Conservation (phyloP, 37 sponge, comb jelly and placozoan species). For the Ianthella basta region DNA sequence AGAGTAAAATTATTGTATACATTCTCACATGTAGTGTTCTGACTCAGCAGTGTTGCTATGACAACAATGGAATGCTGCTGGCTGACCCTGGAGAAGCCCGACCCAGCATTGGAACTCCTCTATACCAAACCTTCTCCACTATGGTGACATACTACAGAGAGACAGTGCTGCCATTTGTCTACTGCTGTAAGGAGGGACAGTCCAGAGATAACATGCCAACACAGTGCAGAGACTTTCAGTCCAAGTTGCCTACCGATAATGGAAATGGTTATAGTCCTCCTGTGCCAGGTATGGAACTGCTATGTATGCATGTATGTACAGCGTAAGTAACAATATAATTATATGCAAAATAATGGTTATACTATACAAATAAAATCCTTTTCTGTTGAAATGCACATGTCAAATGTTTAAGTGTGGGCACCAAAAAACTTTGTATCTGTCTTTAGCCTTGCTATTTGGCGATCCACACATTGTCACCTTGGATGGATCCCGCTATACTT, state of each 20-base stretch:
- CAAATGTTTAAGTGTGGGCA: neutral
- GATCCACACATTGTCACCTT: constrained; percentile 57
- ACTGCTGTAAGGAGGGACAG: constrained; percentile 29
- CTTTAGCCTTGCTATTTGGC: neutral
- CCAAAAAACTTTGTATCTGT: neutral
- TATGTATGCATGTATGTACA: neutral
- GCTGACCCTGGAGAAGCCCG: constrained; percentile 2
- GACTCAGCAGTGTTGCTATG: constrained; percentile 56
- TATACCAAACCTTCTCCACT: neutral
- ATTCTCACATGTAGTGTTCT: neutral
- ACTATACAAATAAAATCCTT: neutral
- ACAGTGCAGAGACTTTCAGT: constrained; percentile 7
- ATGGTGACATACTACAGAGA: constrained; percentile 24
- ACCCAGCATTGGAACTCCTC: constrained; percentile 9
- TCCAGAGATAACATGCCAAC: neutral
- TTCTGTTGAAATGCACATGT: neutral
- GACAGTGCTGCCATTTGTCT: constrained; percentile 28
- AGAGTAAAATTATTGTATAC: neutral
- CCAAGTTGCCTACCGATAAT: neutral
- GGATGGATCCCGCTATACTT: constrained; percentile 69
- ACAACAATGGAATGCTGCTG: constrained; percentile 10
- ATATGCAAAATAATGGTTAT: too few species aligned
- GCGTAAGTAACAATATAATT: too few species aligned
- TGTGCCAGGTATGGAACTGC: neutral
- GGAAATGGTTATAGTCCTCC: neutral